Conservation (phyloP, 2,797 vertebrate genomes). For the Tenualosa ilisha region DNA sequence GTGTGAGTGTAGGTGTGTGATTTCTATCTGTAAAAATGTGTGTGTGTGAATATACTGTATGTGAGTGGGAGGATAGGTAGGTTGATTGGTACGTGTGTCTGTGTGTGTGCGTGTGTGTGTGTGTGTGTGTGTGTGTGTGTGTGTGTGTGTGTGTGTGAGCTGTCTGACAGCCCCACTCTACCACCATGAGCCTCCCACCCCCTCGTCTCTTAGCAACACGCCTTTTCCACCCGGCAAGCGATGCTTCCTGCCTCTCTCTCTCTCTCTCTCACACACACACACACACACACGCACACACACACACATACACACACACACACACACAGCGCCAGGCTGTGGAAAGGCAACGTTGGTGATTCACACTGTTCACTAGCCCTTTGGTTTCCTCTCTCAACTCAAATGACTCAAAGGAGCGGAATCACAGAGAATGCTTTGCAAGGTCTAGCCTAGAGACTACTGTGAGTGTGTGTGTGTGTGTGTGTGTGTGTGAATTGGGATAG, state of each 20-base stretch:
- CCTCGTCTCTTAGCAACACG: slow-evolving; percentile 15
- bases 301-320: background rate
- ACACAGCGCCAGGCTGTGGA: background rate
- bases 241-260: background rate
- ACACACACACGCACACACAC: background rate
- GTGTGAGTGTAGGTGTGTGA: background rate
- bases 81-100: background rate
- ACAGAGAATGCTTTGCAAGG: background rate
- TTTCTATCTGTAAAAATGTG: background rate
- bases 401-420: background rate
- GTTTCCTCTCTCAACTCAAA: slow-evolving; percentile 1
- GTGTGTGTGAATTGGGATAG: background rate
- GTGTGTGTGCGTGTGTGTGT: background rate
- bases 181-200: background rate
- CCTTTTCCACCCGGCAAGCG: slow-evolving; percentile 6
- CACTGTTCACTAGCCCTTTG: background rate
- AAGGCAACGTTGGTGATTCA: background rate
- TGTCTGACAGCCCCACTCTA: slow-evolving; percentile 8
- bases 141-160: slow-evolving; percentile 11
- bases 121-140: background rate
- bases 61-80: background rate
- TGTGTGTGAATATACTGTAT: slow-evolving; percentile 5
- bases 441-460: background rate
- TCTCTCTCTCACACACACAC: background rate
- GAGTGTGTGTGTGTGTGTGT: background rate